Conservation (phyloP, 2,888 invertebrate species). For the Unio pictorum region DNA sequence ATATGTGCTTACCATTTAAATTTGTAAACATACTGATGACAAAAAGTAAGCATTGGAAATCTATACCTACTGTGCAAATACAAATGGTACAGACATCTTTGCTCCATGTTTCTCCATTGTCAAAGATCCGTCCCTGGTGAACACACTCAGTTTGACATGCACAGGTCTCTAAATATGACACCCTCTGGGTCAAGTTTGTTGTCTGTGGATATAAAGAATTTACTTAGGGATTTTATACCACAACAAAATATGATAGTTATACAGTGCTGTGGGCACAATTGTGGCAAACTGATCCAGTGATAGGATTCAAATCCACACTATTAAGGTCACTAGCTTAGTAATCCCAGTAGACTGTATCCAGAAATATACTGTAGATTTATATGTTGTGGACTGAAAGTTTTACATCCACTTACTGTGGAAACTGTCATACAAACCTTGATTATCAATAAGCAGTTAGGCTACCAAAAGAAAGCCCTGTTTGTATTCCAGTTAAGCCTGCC, state of each 20-base stretch:
- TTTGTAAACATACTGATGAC: too few relatives aligned
- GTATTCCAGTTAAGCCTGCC: too few relatives aligned
- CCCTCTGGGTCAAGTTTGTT: slow-evolving; percentile 42
- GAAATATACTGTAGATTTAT: too few relatives aligned
- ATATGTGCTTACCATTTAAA: too few relatives aligned
- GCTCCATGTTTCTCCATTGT: slow-evolving; percentile 58
- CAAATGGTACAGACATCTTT: slow-evolving; percentile 58
- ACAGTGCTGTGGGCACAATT: not conserved
- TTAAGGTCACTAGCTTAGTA: not conserved
- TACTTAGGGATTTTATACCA: too few relatives aligned
- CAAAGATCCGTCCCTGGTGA: slow-evolving; percentile 48
- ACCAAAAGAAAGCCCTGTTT: too few relatives aligned
- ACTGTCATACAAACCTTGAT: too few relatives aligned
- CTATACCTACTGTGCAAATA: slow-evolving; percentile 48
- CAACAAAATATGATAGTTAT: not conserved
- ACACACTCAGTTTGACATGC: slow-evolving; percentile 55
- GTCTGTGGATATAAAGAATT: slow-evolving; percentile 44
- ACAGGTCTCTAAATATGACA: slow-evolving; percentile 55
- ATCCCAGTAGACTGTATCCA: not conserved
- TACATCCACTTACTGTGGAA: too few relatives aligned
- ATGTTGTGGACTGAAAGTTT: too few relatives aligned
- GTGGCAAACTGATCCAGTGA: not conserved
- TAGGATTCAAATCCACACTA: not conserved
- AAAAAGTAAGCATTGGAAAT: too few relatives aligned
- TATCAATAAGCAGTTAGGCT: too few relatives aligned